Evolutionary conservation across 2,113 vertebrate species (phyloP).

Genomic region (Rhinichthys klamathensis): DNA sequence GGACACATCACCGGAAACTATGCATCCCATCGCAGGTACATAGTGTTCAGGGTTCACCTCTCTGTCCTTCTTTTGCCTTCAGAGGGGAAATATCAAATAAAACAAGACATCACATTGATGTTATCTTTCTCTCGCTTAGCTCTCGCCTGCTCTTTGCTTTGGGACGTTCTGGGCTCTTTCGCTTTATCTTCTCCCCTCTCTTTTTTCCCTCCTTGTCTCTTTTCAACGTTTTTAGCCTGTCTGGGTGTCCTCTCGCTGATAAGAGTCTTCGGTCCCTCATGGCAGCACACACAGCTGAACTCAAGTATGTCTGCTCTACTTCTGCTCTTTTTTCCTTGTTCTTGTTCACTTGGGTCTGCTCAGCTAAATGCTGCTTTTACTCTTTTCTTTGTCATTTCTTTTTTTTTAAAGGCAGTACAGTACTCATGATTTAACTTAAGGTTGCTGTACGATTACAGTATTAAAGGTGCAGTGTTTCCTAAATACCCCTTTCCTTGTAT

Average conservation of each 20-base stretch:
- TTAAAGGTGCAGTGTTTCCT: not conserved
- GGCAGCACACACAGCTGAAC: conserved; percentile 99
- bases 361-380: not conserved
- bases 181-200: conserved; percentile 57
- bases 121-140: conserved; percentile 65
- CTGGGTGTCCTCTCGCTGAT: conserved; percentile 99
- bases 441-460: too few relatives aligned
- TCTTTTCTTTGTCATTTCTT: conserved; percentile 19
- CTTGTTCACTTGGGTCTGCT: conserved; percentile 15
- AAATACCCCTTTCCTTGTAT: not conserved
- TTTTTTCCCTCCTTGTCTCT: conserved; percentile 65
- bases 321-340: conserved; percentile 4
- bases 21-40: conserved; percentile 97
- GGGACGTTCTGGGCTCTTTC: conserved; percentile 70
- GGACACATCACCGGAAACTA: conserved; percentile 99
- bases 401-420: not conserved
- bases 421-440: not conserved
- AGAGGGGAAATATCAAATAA: not conserved
- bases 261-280: conserved; percentile 99
- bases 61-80: not conserved
- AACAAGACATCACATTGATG: conserved; percentile 12
- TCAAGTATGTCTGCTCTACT: conserved; percentile 97
- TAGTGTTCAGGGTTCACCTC: not conserved
- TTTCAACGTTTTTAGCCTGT: conserved; percentile 93
- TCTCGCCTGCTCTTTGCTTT: conserved; percentile 57